A percentile compares a stretch with the other conserved stretches of the same genome.
phyloP scores from a whole-genome alignment of 1,140 invertebrate genomes.

The Macrosteles quadrilineatus region DNA sequence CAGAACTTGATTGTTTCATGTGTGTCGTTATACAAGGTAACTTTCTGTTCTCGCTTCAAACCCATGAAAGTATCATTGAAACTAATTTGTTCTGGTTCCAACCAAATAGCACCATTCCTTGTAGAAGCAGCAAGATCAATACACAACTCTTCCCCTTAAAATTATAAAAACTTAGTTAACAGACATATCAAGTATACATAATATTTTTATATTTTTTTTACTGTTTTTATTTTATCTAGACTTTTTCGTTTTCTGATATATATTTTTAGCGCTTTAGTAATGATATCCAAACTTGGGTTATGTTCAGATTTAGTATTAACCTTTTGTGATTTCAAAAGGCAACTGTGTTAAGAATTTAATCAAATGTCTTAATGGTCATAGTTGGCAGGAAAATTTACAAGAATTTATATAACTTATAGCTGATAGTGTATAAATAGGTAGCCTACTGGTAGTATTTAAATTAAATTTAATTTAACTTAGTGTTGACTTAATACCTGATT shows the following conservation, averaged over 20 bases:
- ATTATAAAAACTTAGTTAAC: not conserved
- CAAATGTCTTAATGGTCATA: no score
- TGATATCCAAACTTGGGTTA: not conserved
- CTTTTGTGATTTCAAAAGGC: no score
- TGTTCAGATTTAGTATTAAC: not conserved
- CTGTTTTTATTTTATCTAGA: not conserved
- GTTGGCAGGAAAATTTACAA: no score
- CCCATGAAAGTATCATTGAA: constrained; percentile 5
- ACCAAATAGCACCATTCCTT: constrained; percentile 3
- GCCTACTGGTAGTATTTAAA: no score
- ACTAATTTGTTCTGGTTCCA: not conserved
- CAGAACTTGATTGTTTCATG: not conserved
- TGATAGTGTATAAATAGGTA: no score
- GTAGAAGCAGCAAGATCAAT: not conserved
- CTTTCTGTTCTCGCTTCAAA: not conserved
- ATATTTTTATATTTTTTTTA: not conserved
- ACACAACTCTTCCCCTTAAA: not conserved
- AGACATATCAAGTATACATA: not conserved
- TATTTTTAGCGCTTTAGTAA: not conserved
- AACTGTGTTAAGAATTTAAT: no score
- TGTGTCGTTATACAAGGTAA: not conserved
- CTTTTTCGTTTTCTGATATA: no score
- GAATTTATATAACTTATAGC: no score
- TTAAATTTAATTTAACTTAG: no score
- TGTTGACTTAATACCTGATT: no score